phyloP scores from a whole-genome alignment of 2,113 vertebrate genomes.

The Stigmatopora argus region DNA sequence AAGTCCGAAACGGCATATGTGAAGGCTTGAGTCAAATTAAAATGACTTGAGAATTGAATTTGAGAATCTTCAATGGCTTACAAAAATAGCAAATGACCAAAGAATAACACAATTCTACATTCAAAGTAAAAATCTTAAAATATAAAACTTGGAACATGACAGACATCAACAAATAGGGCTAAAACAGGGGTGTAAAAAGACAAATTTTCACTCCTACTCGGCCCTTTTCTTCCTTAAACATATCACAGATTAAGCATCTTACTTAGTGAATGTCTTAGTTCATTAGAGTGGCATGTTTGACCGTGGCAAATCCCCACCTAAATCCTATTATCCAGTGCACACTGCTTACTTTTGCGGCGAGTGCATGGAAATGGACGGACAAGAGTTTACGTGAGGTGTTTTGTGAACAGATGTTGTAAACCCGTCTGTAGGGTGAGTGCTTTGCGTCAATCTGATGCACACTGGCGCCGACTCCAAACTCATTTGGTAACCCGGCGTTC shows the following conservation, averaged over 20 bases:
- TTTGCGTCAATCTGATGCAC: not conserved
- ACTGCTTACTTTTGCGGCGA: not conserved
- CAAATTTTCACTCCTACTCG: not conserved
- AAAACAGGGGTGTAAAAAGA: no score
- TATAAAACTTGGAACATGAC: no score
- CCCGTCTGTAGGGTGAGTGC: not conserved
- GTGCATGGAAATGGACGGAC: not conserved
- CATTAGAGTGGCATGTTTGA: not conserved
- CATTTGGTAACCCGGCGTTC: conserved; percentile 5
- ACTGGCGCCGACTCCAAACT: conserved; percentile 4
- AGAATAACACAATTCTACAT: no score
- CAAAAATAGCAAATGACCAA: no score
- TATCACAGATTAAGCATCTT: not conserved
- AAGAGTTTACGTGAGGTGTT: not conserved
- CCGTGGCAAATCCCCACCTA: conserved; percentile 1
- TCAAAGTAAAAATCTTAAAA: no score
- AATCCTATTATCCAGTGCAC: conserved; percentile 6
- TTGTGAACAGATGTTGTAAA: not conserved
- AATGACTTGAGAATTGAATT: no score
- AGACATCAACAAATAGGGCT: no score
- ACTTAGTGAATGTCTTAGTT: conserved; percentile 10
- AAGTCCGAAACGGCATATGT: no score
- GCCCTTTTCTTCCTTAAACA: not conserved
- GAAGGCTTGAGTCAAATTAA: no score
- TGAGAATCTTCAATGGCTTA: no score